These are phyloP conservation scores for Sinosuthora webbiana DNA, from an alignment of 2,113 vertebrate genomes.

Conservation along the genomic window DNA sequence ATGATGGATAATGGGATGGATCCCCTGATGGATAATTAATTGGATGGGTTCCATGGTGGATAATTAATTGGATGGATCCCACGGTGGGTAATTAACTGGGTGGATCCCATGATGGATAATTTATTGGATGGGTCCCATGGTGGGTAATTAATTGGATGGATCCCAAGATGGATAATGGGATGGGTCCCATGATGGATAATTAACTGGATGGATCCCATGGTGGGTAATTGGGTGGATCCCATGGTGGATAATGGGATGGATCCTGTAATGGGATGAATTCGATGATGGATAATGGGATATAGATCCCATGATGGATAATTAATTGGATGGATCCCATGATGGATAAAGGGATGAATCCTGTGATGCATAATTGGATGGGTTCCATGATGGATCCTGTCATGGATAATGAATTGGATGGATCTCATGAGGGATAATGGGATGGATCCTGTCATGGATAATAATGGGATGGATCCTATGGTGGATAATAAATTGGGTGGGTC, in stretches of 20 bases:
- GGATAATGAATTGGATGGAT: background rate
- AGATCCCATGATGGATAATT: background rate
- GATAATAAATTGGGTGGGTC: background rate
- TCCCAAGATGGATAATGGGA: background rate
- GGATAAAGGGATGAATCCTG: background rate
- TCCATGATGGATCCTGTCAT: no score
- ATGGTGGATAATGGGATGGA: no score
- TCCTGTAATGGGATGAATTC: background rate
- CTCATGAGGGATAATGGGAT: background rate
- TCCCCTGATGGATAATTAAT: background rate
- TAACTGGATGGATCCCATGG: no score
- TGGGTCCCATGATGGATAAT: background rate
- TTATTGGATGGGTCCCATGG: background rate
- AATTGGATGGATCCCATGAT: background rate
- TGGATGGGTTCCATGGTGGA: accelerated
- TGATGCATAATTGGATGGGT: background rate
- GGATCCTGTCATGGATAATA: background rate
- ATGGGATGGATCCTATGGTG: accelerated
- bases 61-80: background rate
- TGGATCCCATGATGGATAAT: background rate
- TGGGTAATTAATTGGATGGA: background rate
- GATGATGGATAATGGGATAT: background rate
- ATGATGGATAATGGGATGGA: background rate
- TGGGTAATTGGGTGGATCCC: background rate
- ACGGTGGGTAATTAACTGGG: background rate